Evolutionary conservation across 92 coral and sea anemone species (phyloP), one percentile per base, ranked within the genome.

Genomic region (Siderastrea radians): DNA sequence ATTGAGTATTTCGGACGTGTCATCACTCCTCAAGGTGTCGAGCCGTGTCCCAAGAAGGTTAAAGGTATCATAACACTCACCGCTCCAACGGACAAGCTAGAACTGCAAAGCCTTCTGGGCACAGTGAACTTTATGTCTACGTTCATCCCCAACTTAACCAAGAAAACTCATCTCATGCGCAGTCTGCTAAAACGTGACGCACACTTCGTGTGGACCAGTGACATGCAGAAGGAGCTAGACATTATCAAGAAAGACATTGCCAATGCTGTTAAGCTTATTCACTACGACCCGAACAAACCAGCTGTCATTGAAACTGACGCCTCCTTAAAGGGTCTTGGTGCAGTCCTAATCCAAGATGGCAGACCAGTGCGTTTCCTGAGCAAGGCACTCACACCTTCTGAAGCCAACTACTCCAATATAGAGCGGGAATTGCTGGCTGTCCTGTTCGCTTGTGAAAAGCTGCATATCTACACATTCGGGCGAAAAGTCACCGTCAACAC

Each of bases 161-260:
- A 83, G 94, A 87, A 88, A 68, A 89, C 88, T 17, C 78, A 81
- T 57, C 94, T 83, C 74, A 77, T 93, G 92, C 84, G 90, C 63
- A 74, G 87, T 68, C 89, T 90, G 90, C 90, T 93, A 71, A 90
- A 87, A 84, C 90, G 81, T 44, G 90, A 90, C 73, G 63, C 84
- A 53, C 94, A 72, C 49, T 90, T 93, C 77, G 61, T 84, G 60
- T 93, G 91, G 93, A 93, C 86, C 60, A 86, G 89, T 71, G 93
- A 93, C 83, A 93, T 90, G 89, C 92, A 93, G 84, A 83, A 84
- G 81, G 90, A 93, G 62, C 94, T 93, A 66, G 89, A 90, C 72
- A 89, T 80, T 77, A 90, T 93, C 80, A 93, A 93, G 91, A 57
- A 52, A 60, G 91, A 71, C 87, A 90, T 93, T 13, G 89, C 91